Evolutionary conservation across 2,113 vertebrate genomes (phyloP).

Genomic region (Dipodomys ordii): DNA sequence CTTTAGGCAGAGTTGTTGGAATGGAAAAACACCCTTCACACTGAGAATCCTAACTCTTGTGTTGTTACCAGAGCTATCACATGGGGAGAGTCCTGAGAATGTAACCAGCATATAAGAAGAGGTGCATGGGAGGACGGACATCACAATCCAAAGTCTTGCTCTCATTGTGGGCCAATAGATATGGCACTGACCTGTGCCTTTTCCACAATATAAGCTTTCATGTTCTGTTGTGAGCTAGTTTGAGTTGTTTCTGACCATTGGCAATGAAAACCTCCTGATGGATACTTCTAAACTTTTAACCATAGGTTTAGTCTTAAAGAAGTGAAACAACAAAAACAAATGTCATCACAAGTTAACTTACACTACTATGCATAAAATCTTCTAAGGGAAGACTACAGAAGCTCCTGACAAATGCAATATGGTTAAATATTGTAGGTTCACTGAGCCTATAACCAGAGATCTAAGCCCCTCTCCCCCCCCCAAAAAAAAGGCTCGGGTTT

Average conservation of each 20-base stretch:
- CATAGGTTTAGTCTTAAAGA: not conserved
- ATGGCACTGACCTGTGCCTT: not conserved
- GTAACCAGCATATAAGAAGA: not conserved
- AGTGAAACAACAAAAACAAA: not conserved
- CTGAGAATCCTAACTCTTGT: not conserved
- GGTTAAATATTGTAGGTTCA: not conserved
- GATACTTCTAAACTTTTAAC: not conserved
- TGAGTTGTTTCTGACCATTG: not conserved
- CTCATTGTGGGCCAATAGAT: not conserved
- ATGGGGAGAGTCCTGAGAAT: not conserved
- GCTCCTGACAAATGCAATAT: not conserved
- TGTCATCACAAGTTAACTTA: not conserved
- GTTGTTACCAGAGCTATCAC: not conserved
- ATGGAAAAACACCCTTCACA: not conserved
- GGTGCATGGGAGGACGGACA: not conserved
- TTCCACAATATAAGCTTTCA: not conserved
- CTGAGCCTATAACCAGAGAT: not conserved
- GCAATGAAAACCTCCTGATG: not conserved
- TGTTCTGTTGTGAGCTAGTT: not conserved
- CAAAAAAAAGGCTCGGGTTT: not conserved
- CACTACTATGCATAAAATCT: not conserved
- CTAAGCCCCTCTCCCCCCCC: not conserved
- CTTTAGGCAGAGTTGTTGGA: not conserved
- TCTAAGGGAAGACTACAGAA: not conserved
- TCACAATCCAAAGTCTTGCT: not conserved